A percentile compares a stretch with the other conserved stretches of the same genome.
Evolutionary conservation across 2,113 vertebrate species (phyloP).

Genomic region (Sapajus apella): DNA sequence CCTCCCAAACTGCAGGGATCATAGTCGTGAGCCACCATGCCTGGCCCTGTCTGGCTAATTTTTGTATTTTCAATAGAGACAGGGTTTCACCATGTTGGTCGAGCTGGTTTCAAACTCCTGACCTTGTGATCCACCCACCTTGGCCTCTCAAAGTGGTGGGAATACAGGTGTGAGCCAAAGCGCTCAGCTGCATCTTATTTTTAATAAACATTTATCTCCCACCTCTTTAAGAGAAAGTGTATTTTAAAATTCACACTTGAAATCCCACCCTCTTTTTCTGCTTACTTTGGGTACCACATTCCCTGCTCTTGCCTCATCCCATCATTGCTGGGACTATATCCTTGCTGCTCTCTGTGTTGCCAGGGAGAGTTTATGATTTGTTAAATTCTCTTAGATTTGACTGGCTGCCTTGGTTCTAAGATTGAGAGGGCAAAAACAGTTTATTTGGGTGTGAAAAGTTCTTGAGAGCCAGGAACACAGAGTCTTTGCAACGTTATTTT

Average conservation of each 20-base stretch:
- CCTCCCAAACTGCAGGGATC: too few species aligned
- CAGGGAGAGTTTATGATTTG: not conserved
- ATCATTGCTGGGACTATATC: not conserved
- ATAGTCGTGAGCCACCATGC: too few species aligned
- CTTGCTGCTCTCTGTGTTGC: not conserved
- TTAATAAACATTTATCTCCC: not conserved
- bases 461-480: conserved; percentile 45
- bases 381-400: conserved; percentile 33
- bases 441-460: conserved; percentile 48
- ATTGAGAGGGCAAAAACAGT: conserved; percentile 11
- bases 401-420: not conserved
- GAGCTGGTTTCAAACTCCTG: too few species aligned
- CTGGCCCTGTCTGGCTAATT: too few species aligned
- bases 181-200: not conserved
- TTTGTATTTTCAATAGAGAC: too few species aligned
- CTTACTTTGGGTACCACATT: not conserved
- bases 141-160: too few species aligned
- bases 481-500: conserved; percentile 56
- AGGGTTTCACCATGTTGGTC: too few species aligned
- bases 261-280: not conserved
- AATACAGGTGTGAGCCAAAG: too few species aligned
- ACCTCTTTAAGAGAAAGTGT: not conserved
- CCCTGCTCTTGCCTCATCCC: not conserved
- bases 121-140: too few species aligned
- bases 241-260: not conserved